These are phyloP conservation scores for Oncopeltus fasciatus DNA, from an alignment of 1,140 invertebrate genomes.

Conservation along the genomic window DNA sequence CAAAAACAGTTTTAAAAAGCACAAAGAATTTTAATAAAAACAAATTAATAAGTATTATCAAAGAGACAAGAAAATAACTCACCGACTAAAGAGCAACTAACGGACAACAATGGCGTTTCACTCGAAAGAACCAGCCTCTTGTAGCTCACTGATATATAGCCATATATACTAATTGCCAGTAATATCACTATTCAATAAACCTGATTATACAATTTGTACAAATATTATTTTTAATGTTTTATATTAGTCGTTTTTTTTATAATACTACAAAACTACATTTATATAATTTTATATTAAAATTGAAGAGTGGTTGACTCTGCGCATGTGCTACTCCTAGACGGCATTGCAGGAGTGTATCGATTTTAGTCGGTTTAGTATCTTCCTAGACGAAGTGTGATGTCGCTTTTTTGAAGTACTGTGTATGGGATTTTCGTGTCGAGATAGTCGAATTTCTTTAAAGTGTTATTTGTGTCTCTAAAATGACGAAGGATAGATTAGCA, in stretches of 20 bases:
- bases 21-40: neutral
- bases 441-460: constrained; percentile 34
- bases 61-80: constrained; percentile 8
- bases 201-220: too few relatives aligned
- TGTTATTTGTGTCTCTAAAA: constrained; percentile 37
- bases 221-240: too few relatives aligned
- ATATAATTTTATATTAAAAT: too few relatives aligned
- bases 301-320: too few relatives aligned
- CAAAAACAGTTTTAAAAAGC: neutral
- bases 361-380: constrained; percentile 43
- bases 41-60: neutral
- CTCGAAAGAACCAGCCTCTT: too few relatives aligned
- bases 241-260: too few relatives aligned
- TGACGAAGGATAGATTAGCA: constrained; percentile 97
- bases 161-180: too few relatives aligned
- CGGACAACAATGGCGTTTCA: constrained; percentile 25
- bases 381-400: constrained; percentile 50
- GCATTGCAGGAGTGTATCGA: constrained; percentile 57
- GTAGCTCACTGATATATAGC: too few relatives aligned
- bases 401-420: constrained; percentile 55
- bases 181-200: too few relatives aligned
- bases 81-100: constrained; percentile 20
- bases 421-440: constrained; percentile 59
- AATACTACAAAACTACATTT: too few relatives aligned
- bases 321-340: constrained; percentile 38